Conservation (phyloP, 92 coral and sea anemone genomes). For the Heliopora coerulea region DNA sequence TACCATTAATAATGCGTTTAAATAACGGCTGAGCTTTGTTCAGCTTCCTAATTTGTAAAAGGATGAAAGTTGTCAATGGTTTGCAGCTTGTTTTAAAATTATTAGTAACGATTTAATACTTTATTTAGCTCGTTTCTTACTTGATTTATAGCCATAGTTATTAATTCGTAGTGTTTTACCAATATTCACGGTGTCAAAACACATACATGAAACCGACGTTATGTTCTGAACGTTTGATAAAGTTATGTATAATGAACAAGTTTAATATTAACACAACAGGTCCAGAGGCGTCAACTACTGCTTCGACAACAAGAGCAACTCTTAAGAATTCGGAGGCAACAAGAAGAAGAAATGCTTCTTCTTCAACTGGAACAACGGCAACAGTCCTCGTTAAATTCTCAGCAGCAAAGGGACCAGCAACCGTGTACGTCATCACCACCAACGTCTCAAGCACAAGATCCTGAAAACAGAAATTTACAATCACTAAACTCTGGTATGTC, state of each 20-base stretch:
- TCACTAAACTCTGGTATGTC: too few species aligned
- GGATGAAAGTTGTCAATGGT: too few species aligned
- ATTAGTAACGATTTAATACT: too few species aligned
- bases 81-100: too few species aligned
- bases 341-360: conserved; percentile 57
- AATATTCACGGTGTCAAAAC: too few species aligned
- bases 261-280: neutral
- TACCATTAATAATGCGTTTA: neutral
- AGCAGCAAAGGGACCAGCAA: neutral
- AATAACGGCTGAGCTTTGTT: neutral
- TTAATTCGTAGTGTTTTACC: too few species aligned
- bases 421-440: conserved; percentile 13
- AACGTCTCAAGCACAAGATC: conserved; percentile 36
- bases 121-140: too few species aligned
- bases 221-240: too few species aligned
- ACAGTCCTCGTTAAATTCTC: conserved; percentile 19
- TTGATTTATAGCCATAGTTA: too few species aligned
- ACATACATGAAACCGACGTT: too few species aligned
- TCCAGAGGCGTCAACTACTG: conserved; percentile 16
- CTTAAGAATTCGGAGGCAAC: conserved; percentile 67
- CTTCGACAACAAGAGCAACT: conserved; percentile 74
- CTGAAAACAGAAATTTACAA: neutral
- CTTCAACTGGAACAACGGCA: conserved; percentile 60
- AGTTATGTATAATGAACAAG: too few species aligned
- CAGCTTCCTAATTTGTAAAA: too few species aligned